A percentile compares a stretch with the other conserved stretches of the same genome.
These are phyloP conservation scores for Mylabris phalerata DNA, from an alignment of 1,140 invertebrate species.

Conservation along the genomic window DNA sequence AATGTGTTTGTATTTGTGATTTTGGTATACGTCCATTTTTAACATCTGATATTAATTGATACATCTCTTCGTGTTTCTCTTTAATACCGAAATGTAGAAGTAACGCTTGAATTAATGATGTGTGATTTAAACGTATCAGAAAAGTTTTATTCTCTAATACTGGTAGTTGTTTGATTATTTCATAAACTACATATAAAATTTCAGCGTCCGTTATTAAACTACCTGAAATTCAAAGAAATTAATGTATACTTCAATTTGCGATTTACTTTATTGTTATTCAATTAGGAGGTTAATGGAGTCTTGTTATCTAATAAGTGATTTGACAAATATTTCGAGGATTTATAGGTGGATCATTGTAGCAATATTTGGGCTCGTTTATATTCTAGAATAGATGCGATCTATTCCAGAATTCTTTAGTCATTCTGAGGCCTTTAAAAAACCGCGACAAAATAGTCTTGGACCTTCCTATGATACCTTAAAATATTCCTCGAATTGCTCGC, in stretches of 20 bases:
- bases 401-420: too few relatives aligned
- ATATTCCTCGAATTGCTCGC: too few relatives aligned
- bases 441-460: too few relatives aligned
- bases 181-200: conserved; percentile 67
- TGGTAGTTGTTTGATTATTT: conserved; percentile 69
- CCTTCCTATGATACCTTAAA: too few relatives aligned
- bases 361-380: too few relatives aligned
- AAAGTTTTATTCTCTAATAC: conserved; percentile 61
- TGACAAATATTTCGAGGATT: too few relatives aligned
- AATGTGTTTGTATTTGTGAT: conserved; percentile 62
- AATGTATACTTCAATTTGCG: conserved; percentile 11
- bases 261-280: too few relatives aligned
- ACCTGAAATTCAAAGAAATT: conserved; percentile 40
- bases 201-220: conserved; percentile 77
- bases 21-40: conserved; percentile 49
- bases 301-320: too few relatives aligned
- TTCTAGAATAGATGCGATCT: too few relatives aligned
- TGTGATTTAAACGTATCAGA: conserved; percentile 76
- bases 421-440: too few relatives aligned
- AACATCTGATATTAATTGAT: conserved; percentile 18
- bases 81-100: conserved; percentile 76
- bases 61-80: conserved; percentile 30
- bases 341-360: too few relatives aligned
- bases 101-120: conserved; percentile 67
- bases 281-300: too few relatives aligned